phyloP scores from a whole-genome alignment of 1,140 invertebrate species.

The Pteromalus puparum region DNA sequence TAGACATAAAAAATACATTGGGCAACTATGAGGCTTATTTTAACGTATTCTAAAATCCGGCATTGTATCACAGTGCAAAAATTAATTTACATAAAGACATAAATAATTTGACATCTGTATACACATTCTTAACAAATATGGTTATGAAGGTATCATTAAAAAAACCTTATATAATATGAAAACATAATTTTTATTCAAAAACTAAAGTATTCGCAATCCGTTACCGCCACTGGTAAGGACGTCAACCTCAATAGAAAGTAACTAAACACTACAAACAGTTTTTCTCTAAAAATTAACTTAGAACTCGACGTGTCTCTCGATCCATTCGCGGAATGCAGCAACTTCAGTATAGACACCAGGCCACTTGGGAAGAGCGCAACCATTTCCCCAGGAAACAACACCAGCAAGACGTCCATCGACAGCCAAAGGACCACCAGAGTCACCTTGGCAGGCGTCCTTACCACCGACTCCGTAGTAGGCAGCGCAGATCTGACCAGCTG shows the following conservation, averaged over 20 bases:
- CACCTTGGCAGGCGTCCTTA: constrained; percentile 80
- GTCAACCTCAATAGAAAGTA: too few relatives aligned
- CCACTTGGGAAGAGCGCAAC: constrained; percentile 77
- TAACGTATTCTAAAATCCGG: too few relatives aligned
- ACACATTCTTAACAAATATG: too few relatives aligned
- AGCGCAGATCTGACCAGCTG: constrained; percentile 83
- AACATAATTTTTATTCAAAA: not conserved
- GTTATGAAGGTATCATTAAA: too few relatives aligned
- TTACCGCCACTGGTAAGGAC: not conserved
- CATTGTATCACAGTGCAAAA: too few relatives aligned
- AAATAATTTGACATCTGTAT: too few relatives aligned
- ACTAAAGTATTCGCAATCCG: not conserved
- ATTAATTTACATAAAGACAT: too few relatives aligned
- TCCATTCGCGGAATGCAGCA: constrained; percentile 73
- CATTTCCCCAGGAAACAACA: constrained; percentile 78
- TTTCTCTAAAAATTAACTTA: not conserved
- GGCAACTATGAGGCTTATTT: too few relatives aligned
- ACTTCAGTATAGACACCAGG: constrained; percentile 81
- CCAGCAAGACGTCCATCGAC: constrained; percentile 73
- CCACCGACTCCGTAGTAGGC: constrained; percentile 78
- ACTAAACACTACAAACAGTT: not conserved
- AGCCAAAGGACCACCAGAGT: constrained; percentile 74
- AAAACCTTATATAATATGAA: not conserved
- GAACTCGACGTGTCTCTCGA: constrained; percentile 50
- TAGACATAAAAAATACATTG: too few relatives aligned